Evolutionary conservation across 2,888 invertebrate species (phyloP).

Genomic region (Macrophya alboannulata): DNA sequence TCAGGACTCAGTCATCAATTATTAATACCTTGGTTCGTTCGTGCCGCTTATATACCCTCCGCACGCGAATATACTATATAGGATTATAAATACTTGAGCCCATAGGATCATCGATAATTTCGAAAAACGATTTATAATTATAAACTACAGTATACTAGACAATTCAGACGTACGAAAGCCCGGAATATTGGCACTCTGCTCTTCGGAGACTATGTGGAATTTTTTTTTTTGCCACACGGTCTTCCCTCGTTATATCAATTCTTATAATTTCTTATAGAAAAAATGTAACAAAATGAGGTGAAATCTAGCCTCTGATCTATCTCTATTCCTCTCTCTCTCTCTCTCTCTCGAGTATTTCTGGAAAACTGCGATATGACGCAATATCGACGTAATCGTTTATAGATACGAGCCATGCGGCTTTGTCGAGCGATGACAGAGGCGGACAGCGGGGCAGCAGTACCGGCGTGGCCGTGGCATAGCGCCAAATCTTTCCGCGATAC

Average conservation of each 20-base stretch:
- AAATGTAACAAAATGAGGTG: too few species aligned
- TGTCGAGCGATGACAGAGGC: constrained; percentile 51
- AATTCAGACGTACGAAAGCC: not conserved
- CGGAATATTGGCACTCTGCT: not conserved
- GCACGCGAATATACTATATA: constrained; percentile 24
- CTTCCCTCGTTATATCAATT: not conserved
- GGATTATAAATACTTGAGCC: constrained; percentile 49
- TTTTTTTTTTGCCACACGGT: too few species aligned
- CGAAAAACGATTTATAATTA: constrained; percentile 12
- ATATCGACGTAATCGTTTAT: constrained; percentile 43
- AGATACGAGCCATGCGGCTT: constrained; percentile 48
- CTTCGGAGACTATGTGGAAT: too few species aligned
- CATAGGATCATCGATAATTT: constrained; percentile 30
- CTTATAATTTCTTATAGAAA: not conserved
- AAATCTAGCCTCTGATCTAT: too few species aligned
- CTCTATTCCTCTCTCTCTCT: too few species aligned
- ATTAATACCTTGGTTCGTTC: constrained; percentile 37
- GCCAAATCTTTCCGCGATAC: constrained; percentile 51
- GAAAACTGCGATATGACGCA: constrained; percentile 40
- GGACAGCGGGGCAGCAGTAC: constrained; percentile 12
- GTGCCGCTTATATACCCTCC: constrained; percentile 1
- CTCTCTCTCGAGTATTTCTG: constrained; percentile 16
- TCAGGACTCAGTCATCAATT: constrained; percentile 25
- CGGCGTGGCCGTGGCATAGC: constrained; percentile 48
- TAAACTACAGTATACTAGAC: not conserved